Percentiles rank a stretch among this genome's conserved stretches.
These are phyloP conservation scores for Apostichopus parvimensis DNA, from an alignment of 35 echinoderm and acorn worm species.

Conservation along the genomic window DNA sequence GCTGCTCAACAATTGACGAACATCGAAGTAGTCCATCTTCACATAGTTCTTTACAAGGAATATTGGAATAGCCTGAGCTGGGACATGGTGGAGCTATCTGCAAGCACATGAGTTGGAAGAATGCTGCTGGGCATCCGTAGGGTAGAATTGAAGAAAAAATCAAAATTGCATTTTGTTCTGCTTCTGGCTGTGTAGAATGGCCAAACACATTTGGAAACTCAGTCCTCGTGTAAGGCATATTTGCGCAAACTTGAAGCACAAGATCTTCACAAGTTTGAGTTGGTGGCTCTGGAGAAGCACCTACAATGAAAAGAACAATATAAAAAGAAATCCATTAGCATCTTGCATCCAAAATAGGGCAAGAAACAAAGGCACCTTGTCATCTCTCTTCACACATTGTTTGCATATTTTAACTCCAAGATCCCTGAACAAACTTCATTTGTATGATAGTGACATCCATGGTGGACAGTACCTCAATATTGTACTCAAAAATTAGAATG, in stretches of 20 bases:
- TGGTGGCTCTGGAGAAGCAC: no score
- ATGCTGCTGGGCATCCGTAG: neutral
- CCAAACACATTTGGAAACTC: neutral
- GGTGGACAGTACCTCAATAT: no score
- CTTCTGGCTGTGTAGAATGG: neutral
- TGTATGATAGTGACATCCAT: no score
- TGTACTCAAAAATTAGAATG: no score
- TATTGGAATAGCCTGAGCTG: neutral
- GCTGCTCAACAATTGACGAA: neutral
- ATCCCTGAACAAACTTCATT: no score
- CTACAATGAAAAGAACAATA: no score
- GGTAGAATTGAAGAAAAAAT: neutral
- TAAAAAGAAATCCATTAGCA: no score
- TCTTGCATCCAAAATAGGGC: no score
- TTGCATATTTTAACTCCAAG: no score
- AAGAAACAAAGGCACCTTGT: no score
- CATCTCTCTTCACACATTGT: no score
- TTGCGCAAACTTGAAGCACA: neutral
- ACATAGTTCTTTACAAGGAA: slow-evolving; percentile 20
- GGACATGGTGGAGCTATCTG: neutral
- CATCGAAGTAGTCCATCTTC: neutral
- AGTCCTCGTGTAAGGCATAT: neutral
- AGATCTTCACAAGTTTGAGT: neutral
- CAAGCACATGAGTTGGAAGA: slow-evolving; percentile 30
- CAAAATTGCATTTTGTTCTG: neutral